Evolutionary conservation across 2,888 invertebrate species (phyloP), one percentile per base, ranked within the genome.

Genomic region (Cryptophagus acutangulus): DNA sequence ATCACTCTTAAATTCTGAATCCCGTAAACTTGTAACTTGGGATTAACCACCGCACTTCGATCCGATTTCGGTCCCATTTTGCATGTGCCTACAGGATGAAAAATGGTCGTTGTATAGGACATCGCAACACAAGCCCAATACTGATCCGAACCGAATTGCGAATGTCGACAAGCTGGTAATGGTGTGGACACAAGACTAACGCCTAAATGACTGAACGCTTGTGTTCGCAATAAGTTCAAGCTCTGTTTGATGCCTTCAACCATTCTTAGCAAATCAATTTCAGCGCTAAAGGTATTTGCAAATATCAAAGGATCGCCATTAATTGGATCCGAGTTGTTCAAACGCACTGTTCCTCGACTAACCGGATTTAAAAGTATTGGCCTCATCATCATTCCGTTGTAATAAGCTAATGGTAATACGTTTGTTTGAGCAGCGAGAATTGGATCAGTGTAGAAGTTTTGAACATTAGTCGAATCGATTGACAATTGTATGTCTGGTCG

Each of bases 261-360:
- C 52, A 84, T 70, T 4, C 72, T 69, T 38, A 75, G 70, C 5
- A 81, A 47, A 57, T 87, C 87, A 34, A 76, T 71, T 48, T 73
- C 70, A 3, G 74, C 74, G 0, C 74, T 74, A 36, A 80, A 81
- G 41, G 78, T 79, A 48, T 77, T 78, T 0, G 87, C 78, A 55
- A 81, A 81, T 48, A 90, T 82, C 36, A 81, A 64, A 0, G 89
- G 89, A 36, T 75, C 74, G 1, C 84, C 81, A 59, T 76, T 78
- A 35, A 78, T 59, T 1, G 89, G 88, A 68, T 89, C 78, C 0
- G 77, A 77, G 1, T 73, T 69, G 52, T 81, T 82, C 1, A 90
- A 66, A 40, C 71, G 56, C n/a, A 83, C 62, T 37, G 66, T 71
- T 0, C 83, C 83, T 61, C 76, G 69, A 49, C 82, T 82, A 57